A percentile compares a stretch with the other conserved stretches of the same genome.
Conservation (phyloP, 1,140 invertebrate species). For the Neodiprion lecontei region DNA sequence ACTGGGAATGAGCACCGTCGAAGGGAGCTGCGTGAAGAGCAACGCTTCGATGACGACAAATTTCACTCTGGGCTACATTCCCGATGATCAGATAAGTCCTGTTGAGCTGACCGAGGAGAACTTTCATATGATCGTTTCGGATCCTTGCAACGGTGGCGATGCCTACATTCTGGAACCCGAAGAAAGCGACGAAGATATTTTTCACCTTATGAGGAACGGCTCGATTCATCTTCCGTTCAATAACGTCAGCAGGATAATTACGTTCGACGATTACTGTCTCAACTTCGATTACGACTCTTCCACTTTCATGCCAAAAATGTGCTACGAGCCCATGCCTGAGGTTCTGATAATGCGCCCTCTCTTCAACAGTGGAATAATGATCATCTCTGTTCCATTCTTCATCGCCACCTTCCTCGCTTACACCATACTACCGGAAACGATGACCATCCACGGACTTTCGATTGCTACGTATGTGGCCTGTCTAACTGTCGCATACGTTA, state of each 20-base stretch:
- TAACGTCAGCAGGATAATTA: constrained; percentile 37
- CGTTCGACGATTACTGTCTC: constrained; percentile 56
- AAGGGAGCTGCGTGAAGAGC: not conserved
- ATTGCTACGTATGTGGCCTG: constrained; percentile 61
- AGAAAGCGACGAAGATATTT: constrained; percentile 54
- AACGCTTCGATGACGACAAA: not conserved
- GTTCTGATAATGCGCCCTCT: constrained; percentile 46
- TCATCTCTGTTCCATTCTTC: constrained; percentile 63
- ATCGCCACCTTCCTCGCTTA: constrained; percentile 63
- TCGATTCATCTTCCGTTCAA: constrained; percentile 55
- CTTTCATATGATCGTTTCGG: constrained; percentile 19
- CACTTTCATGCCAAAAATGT: constrained; percentile 55
- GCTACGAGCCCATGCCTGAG: constrained; percentile 40
- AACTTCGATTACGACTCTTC: constrained; percentile 53
- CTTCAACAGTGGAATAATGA: constrained; percentile 54
- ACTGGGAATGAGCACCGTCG: not conserved
- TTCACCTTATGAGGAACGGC: constrained; percentile 62
- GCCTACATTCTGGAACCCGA: constrained; percentile 59
- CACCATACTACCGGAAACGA: constrained; percentile 59
- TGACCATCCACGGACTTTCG: constrained; percentile 64
- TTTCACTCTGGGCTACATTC: not conserved
- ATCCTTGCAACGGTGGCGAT: constrained; percentile 26
- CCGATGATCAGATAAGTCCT: not conserved
- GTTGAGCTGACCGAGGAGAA: not conserved
- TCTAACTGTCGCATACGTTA: constrained; percentile 58